These are phyloP conservation scores for Catocala sponsa DNA, from an alignment of 2,888 invertebrate species.

Conservation along the genomic window DNA sequence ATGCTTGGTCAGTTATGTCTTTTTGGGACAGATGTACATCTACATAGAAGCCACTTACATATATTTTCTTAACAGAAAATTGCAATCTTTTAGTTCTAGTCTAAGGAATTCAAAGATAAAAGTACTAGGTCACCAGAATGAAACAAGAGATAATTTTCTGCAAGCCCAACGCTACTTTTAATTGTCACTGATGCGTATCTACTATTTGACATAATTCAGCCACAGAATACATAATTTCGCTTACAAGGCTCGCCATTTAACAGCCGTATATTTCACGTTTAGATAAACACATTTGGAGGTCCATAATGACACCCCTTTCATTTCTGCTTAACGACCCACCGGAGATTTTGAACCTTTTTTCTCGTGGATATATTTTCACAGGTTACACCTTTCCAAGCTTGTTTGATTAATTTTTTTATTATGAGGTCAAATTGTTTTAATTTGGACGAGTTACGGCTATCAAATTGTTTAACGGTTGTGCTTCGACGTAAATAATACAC, in stretches of 20 bases:
- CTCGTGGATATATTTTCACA: slow-evolving; percentile 49
- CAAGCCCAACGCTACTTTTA: too few relatives aligned
- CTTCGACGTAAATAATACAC: slow-evolving; percentile 9
- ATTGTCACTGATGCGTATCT: slow-evolving; percentile 26
- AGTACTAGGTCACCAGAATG: too few relatives aligned
- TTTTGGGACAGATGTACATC: too few relatives aligned
- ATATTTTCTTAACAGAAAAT: too few relatives aligned
- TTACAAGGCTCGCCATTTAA: slow-evolving; percentile 49
- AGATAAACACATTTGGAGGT: slow-evolving; percentile 60
- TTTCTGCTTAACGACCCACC: slow-evolving; percentile 51
- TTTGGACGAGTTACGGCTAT: slow-evolving; percentile 39
- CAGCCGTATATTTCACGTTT: slow-evolving; percentile 56
- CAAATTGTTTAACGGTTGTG: slow-evolving; percentile 22
- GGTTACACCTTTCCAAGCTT: slow-evolving; percentile 35
- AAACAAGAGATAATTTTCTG: too few relatives aligned
- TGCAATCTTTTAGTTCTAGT: too few relatives aligned
- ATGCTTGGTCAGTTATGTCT: too few relatives aligned
- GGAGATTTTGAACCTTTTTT: slow-evolving; percentile 54
- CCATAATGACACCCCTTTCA: slow-evolving; percentile 59
- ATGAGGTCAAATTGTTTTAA: slow-evolving; percentile 50
- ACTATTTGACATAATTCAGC: slow-evolving; percentile 23
- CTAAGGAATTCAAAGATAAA: too few relatives aligned
- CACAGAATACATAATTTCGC: slow-evolving; percentile 47
- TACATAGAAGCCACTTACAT: too few relatives aligned
- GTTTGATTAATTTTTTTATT: slow-evolving; percentile 50